A percentile compares a stretch with the other conserved stretches of the same genome.
These are phyloP conservation scores for Neogale vison DNA, from an alignment of 2,113 vertebrate genomes.

Conservation along the genomic window DNA sequence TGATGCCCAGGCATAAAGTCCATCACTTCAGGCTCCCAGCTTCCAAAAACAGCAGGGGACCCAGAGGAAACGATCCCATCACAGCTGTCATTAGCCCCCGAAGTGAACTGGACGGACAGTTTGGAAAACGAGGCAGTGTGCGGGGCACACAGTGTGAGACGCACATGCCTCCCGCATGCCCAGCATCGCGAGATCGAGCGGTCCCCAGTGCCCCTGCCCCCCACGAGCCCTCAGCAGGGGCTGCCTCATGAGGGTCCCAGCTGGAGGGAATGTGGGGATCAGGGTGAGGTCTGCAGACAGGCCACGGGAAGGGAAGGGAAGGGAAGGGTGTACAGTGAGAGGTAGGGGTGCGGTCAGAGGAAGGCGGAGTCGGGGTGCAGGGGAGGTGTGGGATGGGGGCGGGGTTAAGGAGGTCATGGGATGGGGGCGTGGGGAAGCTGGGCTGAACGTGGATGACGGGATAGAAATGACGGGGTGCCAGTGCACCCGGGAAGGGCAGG, in stretches of 20 bases:
- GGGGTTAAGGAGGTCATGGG: not conserved
- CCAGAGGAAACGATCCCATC: not conserved
- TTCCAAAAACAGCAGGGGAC: not conserved
- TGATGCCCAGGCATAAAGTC: not conserved
- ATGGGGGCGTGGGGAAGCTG: not conserved
- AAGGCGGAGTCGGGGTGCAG: not conserved
- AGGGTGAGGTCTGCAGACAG: not conserved
- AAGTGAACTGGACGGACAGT: not conserved
- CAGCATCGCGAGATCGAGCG: not conserved
- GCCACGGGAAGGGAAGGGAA: not conserved
- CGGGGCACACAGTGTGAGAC: not conserved
- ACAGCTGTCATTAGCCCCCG: not conserved
- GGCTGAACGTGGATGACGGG: not conserved
- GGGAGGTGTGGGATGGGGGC: not conserved
- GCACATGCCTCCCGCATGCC: not conserved
- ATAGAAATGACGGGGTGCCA: not conserved
- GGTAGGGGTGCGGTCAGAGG: not conserved
- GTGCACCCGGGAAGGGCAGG: not conserved
- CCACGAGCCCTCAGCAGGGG: not conserved
- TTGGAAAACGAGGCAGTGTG: rapidly evolving
- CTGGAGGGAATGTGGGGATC: not conserved
- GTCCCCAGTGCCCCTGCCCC: not conserved
- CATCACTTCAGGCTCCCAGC: not conserved
- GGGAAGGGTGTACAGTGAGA: not conserved
- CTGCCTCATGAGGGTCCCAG: not conserved